These are phyloP conservation scores for Erebia epiphron DNA, from an alignment of 2,888 invertebrate genomes.

Conservation along the genomic window DNA sequence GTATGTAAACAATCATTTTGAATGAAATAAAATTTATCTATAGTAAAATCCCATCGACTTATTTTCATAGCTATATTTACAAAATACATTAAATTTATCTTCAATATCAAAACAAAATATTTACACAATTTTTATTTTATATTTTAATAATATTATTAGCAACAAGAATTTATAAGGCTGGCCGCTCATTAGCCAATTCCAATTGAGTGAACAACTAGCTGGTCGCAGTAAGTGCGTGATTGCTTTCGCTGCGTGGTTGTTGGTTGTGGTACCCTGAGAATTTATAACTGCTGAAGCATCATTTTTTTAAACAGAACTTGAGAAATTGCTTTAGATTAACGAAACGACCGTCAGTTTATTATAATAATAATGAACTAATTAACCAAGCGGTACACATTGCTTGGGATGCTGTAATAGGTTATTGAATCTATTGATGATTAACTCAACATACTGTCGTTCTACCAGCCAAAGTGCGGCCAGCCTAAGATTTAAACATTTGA, in stretches of 20 bases:
- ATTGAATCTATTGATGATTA: no score
- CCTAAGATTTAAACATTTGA: slow-evolving; percentile 20
- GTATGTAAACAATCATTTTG: slow-evolving; percentile 32
- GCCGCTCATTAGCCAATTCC: neutral
- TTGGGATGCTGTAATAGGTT: no score
- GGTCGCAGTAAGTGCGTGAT: no score
- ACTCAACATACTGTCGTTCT: no score
- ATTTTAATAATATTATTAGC: slow-evolving; percentile 23
- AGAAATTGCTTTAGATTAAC: no score
- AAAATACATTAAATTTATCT: slow-evolving; percentile 23
- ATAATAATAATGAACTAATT: no score
- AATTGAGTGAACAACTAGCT: neutral
- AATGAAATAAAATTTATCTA: slow-evolving; percentile 32
- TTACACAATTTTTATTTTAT: slow-evolving; percentile 28
- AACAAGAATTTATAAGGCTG: slow-evolving; percentile 22
- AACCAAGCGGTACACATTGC: no score
- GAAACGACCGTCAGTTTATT: no score
- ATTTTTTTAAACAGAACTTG: no score
- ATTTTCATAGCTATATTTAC: slow-evolving; percentile 33
- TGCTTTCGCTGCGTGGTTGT: no score
- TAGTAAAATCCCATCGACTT: slow-evolving; percentile 37
- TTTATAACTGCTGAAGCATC: no score
- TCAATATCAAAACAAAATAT: slow-evolving; percentile 27
- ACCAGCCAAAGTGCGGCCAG: neutral
- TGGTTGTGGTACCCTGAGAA: no score